phyloP scores from a whole-genome alignment of 2,888 invertebrate species.

The Harpalus rubripes region DNA sequence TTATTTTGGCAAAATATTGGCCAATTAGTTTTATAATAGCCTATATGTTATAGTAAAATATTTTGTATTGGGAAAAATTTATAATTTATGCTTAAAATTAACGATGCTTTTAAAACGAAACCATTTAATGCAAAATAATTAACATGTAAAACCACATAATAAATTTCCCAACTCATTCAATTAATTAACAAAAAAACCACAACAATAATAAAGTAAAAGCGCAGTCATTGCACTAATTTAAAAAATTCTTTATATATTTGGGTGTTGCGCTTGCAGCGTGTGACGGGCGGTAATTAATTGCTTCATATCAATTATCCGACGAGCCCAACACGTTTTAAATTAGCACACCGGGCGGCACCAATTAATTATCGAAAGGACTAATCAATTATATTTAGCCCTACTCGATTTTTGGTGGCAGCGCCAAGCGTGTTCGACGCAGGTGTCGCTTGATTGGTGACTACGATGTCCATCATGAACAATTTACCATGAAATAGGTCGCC shows the following conservation, averaged over 20 bases:
- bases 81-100: neutral
- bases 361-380: conserved; percentile 67
- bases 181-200: conserved; percentile 31
- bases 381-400: conserved; percentile 66
- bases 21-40: neutral
- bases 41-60: neutral
- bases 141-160: conserved; percentile 3
- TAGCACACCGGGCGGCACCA: conserved; percentile 63
- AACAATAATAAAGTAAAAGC: conserved; percentile 29
- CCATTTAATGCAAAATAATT: conserved; percentile 7
- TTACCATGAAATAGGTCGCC: neutral
- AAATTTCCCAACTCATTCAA: conserved; percentile 5
- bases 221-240: conserved; percentile 31
- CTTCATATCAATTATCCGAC: conserved; percentile 66
- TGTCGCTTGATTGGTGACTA: conserved; percentile 52
- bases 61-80: neutral
- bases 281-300: conserved; percentile 65
- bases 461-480: conserved; percentile 3
- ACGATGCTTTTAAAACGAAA: neutral
- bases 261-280: conserved; percentile 37
- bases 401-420: conserved; percentile 62
- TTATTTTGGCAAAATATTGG: neutral
- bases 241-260: conserved; percentile 47
- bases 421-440: conserved; percentile 20
- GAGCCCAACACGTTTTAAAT: conserved; percentile 64